A percentile compares a stretch with the other conserved stretches of the same genome.
Conservation (phyloP, 2,113 vertebrate species). For the Anhinga anhinga region DNA sequence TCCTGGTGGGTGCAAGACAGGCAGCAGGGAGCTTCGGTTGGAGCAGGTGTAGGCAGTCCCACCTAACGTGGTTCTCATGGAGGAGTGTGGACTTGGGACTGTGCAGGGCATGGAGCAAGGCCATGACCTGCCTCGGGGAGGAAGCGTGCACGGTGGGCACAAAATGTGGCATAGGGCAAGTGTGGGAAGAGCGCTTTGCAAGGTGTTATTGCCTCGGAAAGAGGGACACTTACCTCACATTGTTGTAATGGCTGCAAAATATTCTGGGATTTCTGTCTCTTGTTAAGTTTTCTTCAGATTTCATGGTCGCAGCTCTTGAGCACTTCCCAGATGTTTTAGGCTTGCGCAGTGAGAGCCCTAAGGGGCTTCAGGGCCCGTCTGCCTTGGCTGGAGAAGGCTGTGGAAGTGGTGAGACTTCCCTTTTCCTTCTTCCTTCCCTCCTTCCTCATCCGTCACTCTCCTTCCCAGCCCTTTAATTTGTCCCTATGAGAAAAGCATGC, state of each 20-base stretch:
- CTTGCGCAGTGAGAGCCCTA: neutral
- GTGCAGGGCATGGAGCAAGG: no score
- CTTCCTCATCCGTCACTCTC: neutral
- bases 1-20: neutral
- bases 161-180: neutral
- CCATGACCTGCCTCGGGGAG: neutral
- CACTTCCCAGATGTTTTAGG: neutral
- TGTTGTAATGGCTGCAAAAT: neutral
- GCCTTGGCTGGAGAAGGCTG: neutral
- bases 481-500: neutral
- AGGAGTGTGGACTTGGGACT: neutral
- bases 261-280: neutral
- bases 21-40: neutral
- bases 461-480: neutral
- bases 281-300: neutral
- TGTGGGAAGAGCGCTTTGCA: neutral
- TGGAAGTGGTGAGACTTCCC: neutral
- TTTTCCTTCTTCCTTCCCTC: neutral
- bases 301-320: neutral
- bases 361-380: rapidly evolving
- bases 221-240: neutral
- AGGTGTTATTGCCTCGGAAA: neutral
- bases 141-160: rapidly evolving
- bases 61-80: neutral
- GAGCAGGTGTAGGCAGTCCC: neutral